phyloP scores from a whole-genome alignment of 2,888 invertebrate species.

The Acanthacorydalis orientalis region DNA sequence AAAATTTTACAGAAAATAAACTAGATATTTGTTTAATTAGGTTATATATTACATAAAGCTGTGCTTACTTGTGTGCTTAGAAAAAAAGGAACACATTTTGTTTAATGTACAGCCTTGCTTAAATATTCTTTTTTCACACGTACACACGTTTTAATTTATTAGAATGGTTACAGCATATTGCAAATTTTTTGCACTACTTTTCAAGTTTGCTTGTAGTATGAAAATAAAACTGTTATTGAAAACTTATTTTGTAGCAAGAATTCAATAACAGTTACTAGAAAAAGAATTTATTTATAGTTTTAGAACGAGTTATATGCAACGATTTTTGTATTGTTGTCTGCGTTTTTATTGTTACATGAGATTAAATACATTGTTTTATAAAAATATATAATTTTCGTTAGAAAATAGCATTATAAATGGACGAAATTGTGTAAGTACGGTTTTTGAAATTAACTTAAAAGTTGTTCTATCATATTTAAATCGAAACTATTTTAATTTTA shows the following conservation, averaged over 20 bases:
- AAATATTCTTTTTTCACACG: not conserved
- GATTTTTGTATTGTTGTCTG: not conserved
- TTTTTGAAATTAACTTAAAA: no score
- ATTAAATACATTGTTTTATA: not conserved
- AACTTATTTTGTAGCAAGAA: not conserved
- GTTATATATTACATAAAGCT: no score
- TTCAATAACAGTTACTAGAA: not conserved
- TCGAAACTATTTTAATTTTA: no score
- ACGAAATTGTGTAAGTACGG: no score
- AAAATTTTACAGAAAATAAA: no score
- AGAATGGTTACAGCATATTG: not conserved
- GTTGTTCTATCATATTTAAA: no score
- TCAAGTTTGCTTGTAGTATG: not conserved
- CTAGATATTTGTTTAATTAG: no score
- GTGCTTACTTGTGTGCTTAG: not conserved
- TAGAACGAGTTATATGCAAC: not conserved
- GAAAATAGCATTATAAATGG: not conserved
- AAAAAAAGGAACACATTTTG: no score
- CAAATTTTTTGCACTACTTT: not conserved
- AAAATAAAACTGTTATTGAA: not conserved
- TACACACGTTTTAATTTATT: not conserved
- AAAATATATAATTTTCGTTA: not conserved
- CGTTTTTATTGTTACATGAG: not conserved
- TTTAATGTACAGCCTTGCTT: no score
- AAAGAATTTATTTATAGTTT: not conserved